These are phyloP conservation scores for Trichechus manatus DNA, from an alignment of 2,113 vertebrate species.

Conservation along the genomic window DNA sequence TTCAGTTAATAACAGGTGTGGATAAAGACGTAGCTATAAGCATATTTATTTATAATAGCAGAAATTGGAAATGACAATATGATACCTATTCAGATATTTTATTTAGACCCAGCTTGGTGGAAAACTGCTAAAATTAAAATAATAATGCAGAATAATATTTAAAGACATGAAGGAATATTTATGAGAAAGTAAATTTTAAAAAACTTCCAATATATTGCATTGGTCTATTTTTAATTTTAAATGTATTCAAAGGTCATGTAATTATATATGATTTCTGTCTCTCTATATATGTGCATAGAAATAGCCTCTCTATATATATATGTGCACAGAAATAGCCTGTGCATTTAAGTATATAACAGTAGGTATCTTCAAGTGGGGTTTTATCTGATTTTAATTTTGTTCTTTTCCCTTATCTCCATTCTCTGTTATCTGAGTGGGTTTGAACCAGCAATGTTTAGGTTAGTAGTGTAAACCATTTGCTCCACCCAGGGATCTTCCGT, in stretches of 20 bases:
- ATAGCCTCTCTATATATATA: not conserved
- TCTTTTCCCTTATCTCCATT: not conserved
- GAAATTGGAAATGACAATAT: no score
- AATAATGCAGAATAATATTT: not conserved
- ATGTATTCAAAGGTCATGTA: not conserved
- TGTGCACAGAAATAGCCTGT: not conserved
- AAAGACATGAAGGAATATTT: not conserved
- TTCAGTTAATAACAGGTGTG: no score
- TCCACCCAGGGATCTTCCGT: no score
- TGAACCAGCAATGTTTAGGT: no score
- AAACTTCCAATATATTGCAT: not conserved
- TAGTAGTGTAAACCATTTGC: no score
- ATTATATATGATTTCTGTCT: not conserved
- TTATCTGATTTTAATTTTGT: conserved; percentile 2
- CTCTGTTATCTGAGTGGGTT: not conserved
- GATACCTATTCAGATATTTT: not conserved
- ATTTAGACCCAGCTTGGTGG: not conserved
- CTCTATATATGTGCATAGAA: not conserved
- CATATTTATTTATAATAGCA: no score
- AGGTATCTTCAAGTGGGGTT: not conserved
- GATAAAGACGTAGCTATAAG: no score
- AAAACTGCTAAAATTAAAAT: not conserved
- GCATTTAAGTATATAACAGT: not conserved
- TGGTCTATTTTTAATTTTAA: not conserved
- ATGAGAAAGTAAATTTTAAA: not conserved